phyloP scores from a whole-genome alignment of 2,113 vertebrate genomes.

The Esox niger region DNA sequence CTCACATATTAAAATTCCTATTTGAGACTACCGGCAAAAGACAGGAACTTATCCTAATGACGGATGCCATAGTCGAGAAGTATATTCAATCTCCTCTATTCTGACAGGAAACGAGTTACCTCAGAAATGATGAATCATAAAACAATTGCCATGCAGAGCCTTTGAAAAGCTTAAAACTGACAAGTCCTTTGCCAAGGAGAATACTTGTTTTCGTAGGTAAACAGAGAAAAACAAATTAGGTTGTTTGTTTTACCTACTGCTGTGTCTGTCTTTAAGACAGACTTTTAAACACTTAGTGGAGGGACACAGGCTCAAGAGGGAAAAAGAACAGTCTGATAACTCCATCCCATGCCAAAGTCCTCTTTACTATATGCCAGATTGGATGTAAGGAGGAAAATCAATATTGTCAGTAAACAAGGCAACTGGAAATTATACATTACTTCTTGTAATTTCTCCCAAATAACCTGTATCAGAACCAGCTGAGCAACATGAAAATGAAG shows the following conservation, averaged over 20 bases:
- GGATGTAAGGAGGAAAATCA: too few species aligned
- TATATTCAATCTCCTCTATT: constrained; percentile 19
- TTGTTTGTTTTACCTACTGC: background rate
- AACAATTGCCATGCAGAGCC: background rate
- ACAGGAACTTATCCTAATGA: constrained; percentile 2
- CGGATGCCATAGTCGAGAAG: constrained; percentile 31
- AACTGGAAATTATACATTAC: too few species aligned
- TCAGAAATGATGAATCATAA: background rate
- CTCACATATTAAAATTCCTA: too few species aligned
- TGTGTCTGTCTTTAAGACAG: constrained; percentile 8
- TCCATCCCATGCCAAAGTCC: background rate
- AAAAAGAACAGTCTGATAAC: background rate
- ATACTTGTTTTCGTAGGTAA: constrained; percentile 3
- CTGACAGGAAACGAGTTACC: background rate
- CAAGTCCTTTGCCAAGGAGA: constrained; percentile 3
- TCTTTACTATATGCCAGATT: background rate
- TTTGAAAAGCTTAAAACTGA: background rate
- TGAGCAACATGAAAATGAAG: too few species aligned
- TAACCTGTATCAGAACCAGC: too few species aligned
- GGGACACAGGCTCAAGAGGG: background rate
- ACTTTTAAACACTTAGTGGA: background rate
- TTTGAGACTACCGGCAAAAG: background rate
- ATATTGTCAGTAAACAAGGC: too few species aligned
- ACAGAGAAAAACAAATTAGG: constrained; percentile 7
- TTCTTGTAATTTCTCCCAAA: too few species aligned